Conservation (phyloP, 2,113 vertebrate species). For the Dicerorhinus sumatrensis region DNA sequence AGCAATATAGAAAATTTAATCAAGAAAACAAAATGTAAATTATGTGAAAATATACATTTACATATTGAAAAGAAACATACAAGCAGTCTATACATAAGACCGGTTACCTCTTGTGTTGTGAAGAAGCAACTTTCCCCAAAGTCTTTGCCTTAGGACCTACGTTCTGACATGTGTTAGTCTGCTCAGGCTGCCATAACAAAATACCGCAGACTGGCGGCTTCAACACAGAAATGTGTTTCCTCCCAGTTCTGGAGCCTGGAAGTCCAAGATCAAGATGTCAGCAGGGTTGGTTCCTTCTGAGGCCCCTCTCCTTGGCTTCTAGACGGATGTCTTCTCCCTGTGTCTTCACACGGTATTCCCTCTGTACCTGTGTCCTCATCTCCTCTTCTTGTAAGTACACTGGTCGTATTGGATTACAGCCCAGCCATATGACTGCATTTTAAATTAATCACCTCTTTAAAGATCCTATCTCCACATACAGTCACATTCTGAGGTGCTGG, state of each 20-base stretch:
- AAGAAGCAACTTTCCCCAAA: background rate
- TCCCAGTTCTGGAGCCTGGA: background rate
- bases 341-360: background rate
- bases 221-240: background rate
- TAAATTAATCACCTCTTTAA: background rate
- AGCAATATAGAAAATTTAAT: background rate
- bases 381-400: background rate
- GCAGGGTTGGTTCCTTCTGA: background rate
- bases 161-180: background rate
- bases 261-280: background rate
- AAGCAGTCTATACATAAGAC: background rate
- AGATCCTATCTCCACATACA: background rate
- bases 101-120: background rate
- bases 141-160: background rate
- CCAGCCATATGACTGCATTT: background rate
- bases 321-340: background rate
- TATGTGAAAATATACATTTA: background rate
- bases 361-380: background rate
- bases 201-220: background rate
- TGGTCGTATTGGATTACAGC: background rate
- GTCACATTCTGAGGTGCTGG: background rate
- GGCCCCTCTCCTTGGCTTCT: background rate
- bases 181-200: background rate
- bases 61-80: slow-evolving; percentile 27
- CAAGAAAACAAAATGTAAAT: slow-evolving; percentile 1